Percentiles rank a stretch among this genome's conserved stretches.
Conservation (phyloP, 2,888 invertebrate species). For the Volucella zonaria region DNA sequence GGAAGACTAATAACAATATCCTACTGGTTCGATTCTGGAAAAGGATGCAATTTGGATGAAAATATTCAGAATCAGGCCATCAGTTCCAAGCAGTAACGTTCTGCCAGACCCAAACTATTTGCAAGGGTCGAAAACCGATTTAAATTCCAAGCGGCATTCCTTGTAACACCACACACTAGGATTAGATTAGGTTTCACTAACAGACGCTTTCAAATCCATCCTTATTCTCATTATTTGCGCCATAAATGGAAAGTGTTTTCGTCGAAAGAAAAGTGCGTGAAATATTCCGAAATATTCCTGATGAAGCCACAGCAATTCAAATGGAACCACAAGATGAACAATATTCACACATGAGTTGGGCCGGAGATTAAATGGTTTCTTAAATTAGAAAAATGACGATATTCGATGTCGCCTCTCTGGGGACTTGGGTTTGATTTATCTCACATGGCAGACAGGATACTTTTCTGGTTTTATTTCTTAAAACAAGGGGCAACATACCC, state of each 20-base stretch:
- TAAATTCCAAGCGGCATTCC: slow-evolving; percentile 35
- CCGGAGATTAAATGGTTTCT: not conserved
- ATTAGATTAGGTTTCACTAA: slow-evolving; percentile 20
- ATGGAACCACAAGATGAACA: slow-evolving; percentile 9
- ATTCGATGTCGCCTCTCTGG: not conserved
- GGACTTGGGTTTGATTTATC: not conserved
- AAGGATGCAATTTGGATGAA: not conserved
- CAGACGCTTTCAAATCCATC: slow-evolving; percentile 33
- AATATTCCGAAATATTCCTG: not conserved
- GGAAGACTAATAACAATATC: slow-evolving; percentile 2
- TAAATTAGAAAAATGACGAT: not conserved
- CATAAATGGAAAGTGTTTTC: not conserved
- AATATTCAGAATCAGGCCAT: not conserved
- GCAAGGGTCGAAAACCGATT: slow-evolving; percentile 28
- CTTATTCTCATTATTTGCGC: not conserved
- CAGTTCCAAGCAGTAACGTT: not conserved
- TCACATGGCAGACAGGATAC: too few relatives aligned
- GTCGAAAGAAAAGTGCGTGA: not conserved
- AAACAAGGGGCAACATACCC: too few relatives aligned
- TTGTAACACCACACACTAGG: not conserved
- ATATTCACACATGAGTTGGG: slow-evolving; percentile 11
- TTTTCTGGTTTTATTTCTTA: too few relatives aligned
- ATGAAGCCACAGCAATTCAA: slow-evolving; percentile 5
- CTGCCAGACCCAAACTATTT: not conserved
- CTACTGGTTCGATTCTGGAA: not conserved